Percentiles rank a stretch among this genome's conserved stretches.
phyloP scores from a whole-genome alignment of 2,888 invertebrate species.

The Orchesella flavescens region DNA sequence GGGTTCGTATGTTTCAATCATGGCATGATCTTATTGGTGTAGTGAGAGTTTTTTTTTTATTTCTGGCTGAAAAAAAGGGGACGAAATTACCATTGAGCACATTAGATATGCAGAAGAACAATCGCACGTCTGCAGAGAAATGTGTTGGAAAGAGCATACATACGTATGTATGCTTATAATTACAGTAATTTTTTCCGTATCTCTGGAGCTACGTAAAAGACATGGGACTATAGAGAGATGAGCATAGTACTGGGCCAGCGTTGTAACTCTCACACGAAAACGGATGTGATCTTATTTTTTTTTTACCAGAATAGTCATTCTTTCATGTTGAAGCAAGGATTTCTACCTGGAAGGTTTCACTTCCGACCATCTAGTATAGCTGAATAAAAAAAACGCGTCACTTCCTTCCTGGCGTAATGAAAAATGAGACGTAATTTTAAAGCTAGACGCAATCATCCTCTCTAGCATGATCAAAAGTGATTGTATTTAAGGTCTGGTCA shows the following conservation, averaged over 20 bases:
- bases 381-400: slow-evolving; percentile 41
- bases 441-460: too few relatives aligned
- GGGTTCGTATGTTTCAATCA: neutral
- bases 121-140: neutral
- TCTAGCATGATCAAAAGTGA: too few relatives aligned
- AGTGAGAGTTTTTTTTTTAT: too few relatives aligned
- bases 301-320: neutral
- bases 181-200: slow-evolving; percentile 4
- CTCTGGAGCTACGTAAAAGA: neutral
- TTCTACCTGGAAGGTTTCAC: slow-evolving; percentile 62
- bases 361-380: slow-evolving; percentile 20
- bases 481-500: too few relatives aligned
- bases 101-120: slow-evolving; percentile 40
- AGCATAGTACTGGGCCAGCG: neutral
- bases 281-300: slow-evolving; percentile 49
- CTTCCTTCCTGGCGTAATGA: slow-evolving; percentile 29
- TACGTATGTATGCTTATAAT: slow-evolving; percentile 1
- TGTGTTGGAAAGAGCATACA: neutral
- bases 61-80: slow-evolving; percentile 11
- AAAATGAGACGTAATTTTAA: too few relatives aligned
- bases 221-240: neutral
- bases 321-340: slow-evolving; percentile 21
- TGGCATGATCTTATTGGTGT: too few relatives aligned
- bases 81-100: neutral
- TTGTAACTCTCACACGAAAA: slow-evolving; percentile 31